Evolutionary conservation across 2,113 vertebrate species (phyloP).

Genomic region (human): DNA sequence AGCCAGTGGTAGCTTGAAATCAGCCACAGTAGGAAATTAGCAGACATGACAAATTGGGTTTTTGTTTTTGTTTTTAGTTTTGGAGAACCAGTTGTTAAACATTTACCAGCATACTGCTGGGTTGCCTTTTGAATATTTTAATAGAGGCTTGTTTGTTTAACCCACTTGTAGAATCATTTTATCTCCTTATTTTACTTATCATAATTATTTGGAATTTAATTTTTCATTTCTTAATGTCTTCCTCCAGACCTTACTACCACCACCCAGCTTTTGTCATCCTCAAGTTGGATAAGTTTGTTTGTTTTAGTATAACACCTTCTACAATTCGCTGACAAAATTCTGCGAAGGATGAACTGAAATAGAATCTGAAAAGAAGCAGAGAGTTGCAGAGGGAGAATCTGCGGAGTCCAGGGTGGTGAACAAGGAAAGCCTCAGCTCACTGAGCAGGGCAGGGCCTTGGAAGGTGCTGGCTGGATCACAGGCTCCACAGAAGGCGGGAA

Average conservation of each 20-base stretch:
- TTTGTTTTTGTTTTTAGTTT: background rate
- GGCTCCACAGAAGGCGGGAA: fast-evolving
- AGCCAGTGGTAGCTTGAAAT: background rate
- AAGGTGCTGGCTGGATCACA: fast-evolving
- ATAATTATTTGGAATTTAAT: background rate
- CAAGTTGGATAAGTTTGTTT: background rate
- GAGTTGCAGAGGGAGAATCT: background rate
- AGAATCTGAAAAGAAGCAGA: background rate
- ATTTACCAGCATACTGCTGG: background rate
- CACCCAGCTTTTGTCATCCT: background rate
- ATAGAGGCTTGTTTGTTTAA: background rate
- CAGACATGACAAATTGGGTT: background rate
- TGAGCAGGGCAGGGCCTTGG: fast-evolving
- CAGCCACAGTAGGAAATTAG: background rate
- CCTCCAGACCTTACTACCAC: background rate
- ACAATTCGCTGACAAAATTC: background rate
- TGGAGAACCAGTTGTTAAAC: background rate
- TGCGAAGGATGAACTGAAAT: too few relatives aligned
- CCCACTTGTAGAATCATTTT: background rate
- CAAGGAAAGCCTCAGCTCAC: fast-evolving
- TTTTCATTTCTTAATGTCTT: too few relatives aligned
- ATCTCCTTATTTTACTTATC: background rate
- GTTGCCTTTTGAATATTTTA: background rate
- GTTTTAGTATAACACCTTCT: background rate
- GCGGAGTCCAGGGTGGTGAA: fast-evolving